Percentiles rank a stretch among this genome's conserved stretches.
phyloP scores from a whole-genome alignment of 2,113 vertebrate genomes.

The Nannobrachium achirus region DNA sequence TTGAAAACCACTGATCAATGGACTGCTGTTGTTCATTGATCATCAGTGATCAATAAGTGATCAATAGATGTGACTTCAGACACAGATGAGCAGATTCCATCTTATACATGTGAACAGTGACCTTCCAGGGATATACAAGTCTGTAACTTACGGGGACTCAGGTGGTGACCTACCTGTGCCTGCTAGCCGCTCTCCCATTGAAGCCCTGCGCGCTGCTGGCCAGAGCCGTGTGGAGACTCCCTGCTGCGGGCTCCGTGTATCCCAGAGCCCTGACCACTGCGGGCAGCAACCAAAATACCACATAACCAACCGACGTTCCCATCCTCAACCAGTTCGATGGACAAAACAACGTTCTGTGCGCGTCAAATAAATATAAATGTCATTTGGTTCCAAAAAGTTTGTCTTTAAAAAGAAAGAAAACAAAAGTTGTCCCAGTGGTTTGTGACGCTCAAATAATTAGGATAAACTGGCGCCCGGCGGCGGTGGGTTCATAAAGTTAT shows the following conservation, averaged over 20 bases:
- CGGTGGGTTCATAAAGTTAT: too few species aligned
- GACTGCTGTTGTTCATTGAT: too few species aligned
- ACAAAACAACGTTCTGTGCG: not conserved
- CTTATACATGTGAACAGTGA: too few species aligned
- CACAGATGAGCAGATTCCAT: not conserved
- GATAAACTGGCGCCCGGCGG: too few species aligned
- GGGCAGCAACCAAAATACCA: conserved; percentile 48
- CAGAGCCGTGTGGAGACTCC: conserved; percentile 39
- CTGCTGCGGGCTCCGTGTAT: conserved; percentile 50
- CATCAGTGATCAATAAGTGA: too few species aligned
- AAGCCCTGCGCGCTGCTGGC: conserved; percentile 39
- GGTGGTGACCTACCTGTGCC: conserved; percentile 79
- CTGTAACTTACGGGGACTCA: too few species aligned
- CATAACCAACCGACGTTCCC: conserved; percentile 57
- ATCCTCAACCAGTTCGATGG: conserved; percentile 49
- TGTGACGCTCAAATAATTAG: too few species aligned
- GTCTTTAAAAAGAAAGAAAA: not conserved
- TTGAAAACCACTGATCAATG: too few species aligned
- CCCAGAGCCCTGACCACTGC: conserved; percentile 55
- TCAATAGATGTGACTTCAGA: too few species aligned
- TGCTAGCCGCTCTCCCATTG: conserved; percentile 74
- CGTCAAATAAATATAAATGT: not conserved
- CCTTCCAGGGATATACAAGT: too few species aligned
- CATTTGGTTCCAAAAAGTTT: conserved; percentile 23
- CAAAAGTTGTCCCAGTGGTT: not conserved